phyloP scores from a whole-genome alignment of 2,888 invertebrate species.

The Rhagonycha lutea region DNA sequence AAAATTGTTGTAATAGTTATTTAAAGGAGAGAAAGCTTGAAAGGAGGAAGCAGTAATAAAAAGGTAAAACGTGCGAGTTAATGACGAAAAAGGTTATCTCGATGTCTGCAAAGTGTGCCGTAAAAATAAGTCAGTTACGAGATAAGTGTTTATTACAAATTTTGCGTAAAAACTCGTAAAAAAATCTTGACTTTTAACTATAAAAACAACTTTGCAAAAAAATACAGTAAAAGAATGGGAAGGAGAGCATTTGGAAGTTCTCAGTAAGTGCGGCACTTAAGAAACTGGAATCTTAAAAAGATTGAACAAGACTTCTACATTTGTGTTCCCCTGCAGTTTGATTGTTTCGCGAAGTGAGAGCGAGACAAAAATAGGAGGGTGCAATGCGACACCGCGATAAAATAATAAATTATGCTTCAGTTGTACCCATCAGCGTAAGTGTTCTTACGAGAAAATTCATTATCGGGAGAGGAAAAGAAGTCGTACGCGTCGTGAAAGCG shows the following conservation, averaged over 20 bases:
- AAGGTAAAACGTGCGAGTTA: constrained; percentile 31
- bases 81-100: constrained; percentile 35
- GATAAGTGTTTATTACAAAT: constrained; percentile 38
- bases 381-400: constrained; percentile 31
- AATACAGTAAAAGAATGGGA: constrained; percentile 3
- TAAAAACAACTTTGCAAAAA: constrained; percentile 25
- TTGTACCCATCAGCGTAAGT: constrained; percentile 25
- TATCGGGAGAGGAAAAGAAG: constrained; percentile 15
- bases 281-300: constrained; percentile 52
- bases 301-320: constrained; percentile 58
- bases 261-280: constrained; percentile 31
- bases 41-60: constrained; percentile 33
- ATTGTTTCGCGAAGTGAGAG: constrained; percentile 41
- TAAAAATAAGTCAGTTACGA: constrained; percentile 30
- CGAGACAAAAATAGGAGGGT: constrained; percentile 32
- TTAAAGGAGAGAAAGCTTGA: constrained; percentile 8
- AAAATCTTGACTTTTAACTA: constrained; percentile 30
- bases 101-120: constrained; percentile 26
- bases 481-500: background rate
- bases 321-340: constrained; percentile 50
- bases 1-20: constrained; percentile 22
- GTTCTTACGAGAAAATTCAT: constrained; percentile 29
- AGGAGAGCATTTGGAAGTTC: constrained; percentile 26
- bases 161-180: constrained; percentile 32
- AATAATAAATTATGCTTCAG: constrained; percentile 30